Evolutionary conservation across 2,797 vertebrate genomes (phyloP), one percentile per base, ranked within the genome.

Genomic region (Nyctibius grandis): DNA sequence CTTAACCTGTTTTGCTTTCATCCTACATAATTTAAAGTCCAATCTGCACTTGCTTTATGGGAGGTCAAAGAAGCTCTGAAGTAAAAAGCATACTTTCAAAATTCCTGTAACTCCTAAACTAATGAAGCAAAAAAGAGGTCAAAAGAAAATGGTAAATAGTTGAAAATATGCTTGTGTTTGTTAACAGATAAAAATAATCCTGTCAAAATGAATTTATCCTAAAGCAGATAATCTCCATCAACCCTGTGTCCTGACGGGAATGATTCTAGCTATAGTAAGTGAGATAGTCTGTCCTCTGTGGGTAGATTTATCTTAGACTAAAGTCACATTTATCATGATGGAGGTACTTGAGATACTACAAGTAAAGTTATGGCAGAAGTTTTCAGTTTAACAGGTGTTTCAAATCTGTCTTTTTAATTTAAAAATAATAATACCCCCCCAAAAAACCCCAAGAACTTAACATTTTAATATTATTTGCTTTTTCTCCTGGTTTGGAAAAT

Each of bases 21-120:
- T 83, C 94, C 69, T 90, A 59, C 18, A 69, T 61, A 72, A 84
- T 83, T 90, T 56, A 56, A 96, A 93, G 23, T 87, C 77, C 60
- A 93, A 34, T 89, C 48, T 89, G 33, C 33, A 51, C 33, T 96
- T 1, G 0, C 61, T 90, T 83, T 75, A 76, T 63, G 53, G 74
- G 77, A 65, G 60, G 67, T 83, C 50, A 91, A 93, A 65, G 61
- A 63, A 69, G 15, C 12, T 77, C 51, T 34, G 42, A 88, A 92
- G 61, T 85, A 86, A 85, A 53, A 95, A 74, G n/a, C 54, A 60
- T 40, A 65, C 31, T 96, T 97, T 89, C 21, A 74, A 72, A 89
- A 89, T 74, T 94, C 48, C 18, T 67, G 36, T 67, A 72, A 94
- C 11, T 80, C 13, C 29, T 60, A 92, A 89, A 88, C 9, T 48